phyloP scores from a whole-genome alignment of 1,140 invertebrate species.

The Drosophila quadrilineata region DNA sequence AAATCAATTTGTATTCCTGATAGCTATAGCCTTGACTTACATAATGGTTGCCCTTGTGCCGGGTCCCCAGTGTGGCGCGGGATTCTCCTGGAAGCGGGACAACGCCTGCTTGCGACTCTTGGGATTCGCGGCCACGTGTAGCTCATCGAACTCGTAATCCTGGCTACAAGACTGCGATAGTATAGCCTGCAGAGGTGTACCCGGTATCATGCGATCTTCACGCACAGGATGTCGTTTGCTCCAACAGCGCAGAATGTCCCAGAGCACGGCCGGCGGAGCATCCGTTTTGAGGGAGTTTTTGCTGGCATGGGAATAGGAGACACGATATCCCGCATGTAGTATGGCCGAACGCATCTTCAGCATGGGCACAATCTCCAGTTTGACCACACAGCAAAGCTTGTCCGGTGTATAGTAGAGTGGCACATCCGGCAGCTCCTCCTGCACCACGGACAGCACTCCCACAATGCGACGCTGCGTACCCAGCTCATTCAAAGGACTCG shows the following conservation, averaged over 20 bases:
- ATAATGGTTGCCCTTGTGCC: conserved; percentile 88
- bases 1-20: background rate
- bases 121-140: conserved; percentile 90
- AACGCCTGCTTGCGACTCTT: conserved; percentile 87
- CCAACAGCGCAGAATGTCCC: conserved; percentile 96
- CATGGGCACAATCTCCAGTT: conserved; percentile 86
- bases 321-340: conserved; percentile 94
- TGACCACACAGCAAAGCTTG: conserved; percentile 85
- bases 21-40: conserved; percentile 81
- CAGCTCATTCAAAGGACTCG: conserved; percentile 80
- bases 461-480: conserved; percentile 89
- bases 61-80: conserved; percentile 93
- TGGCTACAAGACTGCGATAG: conserved; percentile 82
- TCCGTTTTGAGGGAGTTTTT: conserved; percentile 96
- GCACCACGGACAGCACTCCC: conserved; percentile 87
- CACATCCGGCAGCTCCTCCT: conserved; percentile 90
- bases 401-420: conserved; percentile 94
- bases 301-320: conserved; percentile 95
- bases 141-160: conserved; percentile 85
- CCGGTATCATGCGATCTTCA: conserved; percentile 82
- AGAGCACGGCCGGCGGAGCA: conserved; percentile 92
- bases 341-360: conserved; percentile 92
- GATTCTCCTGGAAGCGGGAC: conserved; percentile 93
- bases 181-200: conserved; percentile 84
- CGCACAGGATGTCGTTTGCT: conserved; percentile 86